These are phyloP conservation scores for Agriopis marginaria DNA, from an alignment of 2,888 invertebrate species.

Conservation along the genomic window DNA sequence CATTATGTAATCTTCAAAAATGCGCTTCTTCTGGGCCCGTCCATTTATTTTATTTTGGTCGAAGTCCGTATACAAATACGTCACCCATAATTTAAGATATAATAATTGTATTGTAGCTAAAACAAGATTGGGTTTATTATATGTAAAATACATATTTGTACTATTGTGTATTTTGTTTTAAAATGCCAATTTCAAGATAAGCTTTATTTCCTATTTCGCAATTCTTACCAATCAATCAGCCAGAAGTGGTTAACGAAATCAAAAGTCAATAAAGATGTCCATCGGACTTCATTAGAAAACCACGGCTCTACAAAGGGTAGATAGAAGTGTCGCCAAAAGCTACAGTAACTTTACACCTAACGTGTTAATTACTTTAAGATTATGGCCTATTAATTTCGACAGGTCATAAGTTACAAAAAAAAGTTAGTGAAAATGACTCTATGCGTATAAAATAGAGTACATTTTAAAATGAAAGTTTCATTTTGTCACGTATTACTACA, in stretches of 20 bases:
- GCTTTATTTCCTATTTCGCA: background rate
- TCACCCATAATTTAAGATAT: too few relatives aligned
- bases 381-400: conserved; percentile 6
- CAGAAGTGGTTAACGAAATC: conserved; percentile 30
- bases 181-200: background rate
- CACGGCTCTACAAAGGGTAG: conserved; percentile 53
- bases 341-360: conserved; percentile 67
- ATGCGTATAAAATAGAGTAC: background rate
- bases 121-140: too few relatives aligned
- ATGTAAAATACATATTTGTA: too few relatives aligned
- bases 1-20: too few relatives aligned
- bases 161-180: too few relatives aligned
- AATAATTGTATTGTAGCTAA: too few relatives aligned
- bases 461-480: conserved; percentile 6
- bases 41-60: too few relatives aligned
- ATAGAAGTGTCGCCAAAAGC: conserved; percentile 52
- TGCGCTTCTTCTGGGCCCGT: too few relatives aligned
- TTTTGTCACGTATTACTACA: conserved; percentile 23
- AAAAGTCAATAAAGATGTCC: conserved; percentile 44
- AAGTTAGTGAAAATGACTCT: background rate
- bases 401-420: conserved; percentile 5
- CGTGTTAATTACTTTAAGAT: conserved; percentile 60
- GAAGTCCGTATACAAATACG: too few relatives aligned
- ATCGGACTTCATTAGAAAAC: conserved; percentile 44
- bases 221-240: conserved; percentile 5